Conservation (phyloP, 2,888 invertebrate species). For the Pachycephus smyrnensis region DNA sequence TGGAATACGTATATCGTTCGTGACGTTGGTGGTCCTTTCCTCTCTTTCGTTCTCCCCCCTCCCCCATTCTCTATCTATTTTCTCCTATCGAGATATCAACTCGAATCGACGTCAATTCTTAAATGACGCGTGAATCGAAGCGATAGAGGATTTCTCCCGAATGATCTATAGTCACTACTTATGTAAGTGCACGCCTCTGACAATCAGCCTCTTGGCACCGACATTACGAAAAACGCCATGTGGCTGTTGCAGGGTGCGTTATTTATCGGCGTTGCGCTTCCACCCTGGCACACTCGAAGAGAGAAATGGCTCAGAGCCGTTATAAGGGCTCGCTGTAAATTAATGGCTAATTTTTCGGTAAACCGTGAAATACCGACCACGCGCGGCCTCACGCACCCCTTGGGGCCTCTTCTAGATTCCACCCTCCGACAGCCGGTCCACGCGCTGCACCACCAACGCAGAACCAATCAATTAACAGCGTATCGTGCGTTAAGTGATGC, state of each 20-base stretch:
- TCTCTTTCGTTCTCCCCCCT: slow-evolving; percentile 7
- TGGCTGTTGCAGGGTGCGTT: slow-evolving; percentile 1
- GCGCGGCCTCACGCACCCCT: slow-evolving; percentile 28
- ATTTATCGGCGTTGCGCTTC: slow-evolving; percentile 18
- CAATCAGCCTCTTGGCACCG: not conserved
- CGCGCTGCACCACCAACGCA: slow-evolving; percentile 36
- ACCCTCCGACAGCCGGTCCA: slow-evolving; percentile 56
- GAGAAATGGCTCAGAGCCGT: slow-evolving; percentile 20
- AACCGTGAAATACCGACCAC: slow-evolving; percentile 58
- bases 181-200: not conserved
- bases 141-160: not conserved
- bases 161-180: not conserved
- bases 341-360: slow-evolving; percentile 58
- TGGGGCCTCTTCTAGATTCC: slow-evolving; percentile 30
- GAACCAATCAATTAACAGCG: slow-evolving; percentile 56
- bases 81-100: not conserved
- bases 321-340: slow-evolving; percentile 45
- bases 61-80: not conserved
- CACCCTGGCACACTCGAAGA: slow-evolving; percentile 11
- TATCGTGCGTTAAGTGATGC: slow-evolving; percentile 33
- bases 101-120: not conserved
- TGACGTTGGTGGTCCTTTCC: slow-evolving; percentile 50
- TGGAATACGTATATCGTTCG: slow-evolving; percentile 22
- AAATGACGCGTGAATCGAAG: not conserved
- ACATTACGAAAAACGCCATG: slow-evolving; percentile 2